Evolutionary conservation across 2,888 invertebrate genomes (phyloP).

Genomic region (Cephus runcator): DNA sequence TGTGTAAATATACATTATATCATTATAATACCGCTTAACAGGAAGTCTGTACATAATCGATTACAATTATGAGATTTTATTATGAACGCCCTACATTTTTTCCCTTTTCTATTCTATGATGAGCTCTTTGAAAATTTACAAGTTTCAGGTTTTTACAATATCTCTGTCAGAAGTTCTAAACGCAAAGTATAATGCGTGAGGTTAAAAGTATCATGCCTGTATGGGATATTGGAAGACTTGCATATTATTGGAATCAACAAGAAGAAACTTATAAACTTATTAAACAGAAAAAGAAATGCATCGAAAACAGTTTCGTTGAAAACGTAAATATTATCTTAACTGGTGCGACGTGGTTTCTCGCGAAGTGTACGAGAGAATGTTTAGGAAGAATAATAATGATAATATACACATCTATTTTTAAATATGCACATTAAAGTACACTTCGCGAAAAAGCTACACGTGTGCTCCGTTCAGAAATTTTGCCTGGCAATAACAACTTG

Average conservation of each 20-base stretch:
- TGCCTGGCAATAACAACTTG: not conserved
- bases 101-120: not conserved
- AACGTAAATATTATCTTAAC: not conserved
- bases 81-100: not conserved
- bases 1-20: not conserved
- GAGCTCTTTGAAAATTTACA: not conserved
- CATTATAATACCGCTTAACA: not conserved
- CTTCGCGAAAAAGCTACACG: not conserved
- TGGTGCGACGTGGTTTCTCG: not conserved
- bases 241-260: not conserved
- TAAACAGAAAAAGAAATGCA: slow-evolving; percentile 7
- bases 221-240: not conserved
- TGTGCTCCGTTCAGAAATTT: not conserved
- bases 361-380: not conserved
- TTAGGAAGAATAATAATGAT: not conserved
- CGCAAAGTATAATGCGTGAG: not conserved
- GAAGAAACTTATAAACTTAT: slow-evolving; percentile 9
- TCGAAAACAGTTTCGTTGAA: not conserved
- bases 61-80: not conserved
- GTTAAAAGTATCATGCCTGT: not conserved
- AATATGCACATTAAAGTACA: not conserved
- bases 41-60: not conserved
- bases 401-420: not conserved
- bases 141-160: not conserved
- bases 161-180: not conserved